These are phyloP conservation scores for Lochmaea capreae DNA, from an alignment of 2,888 invertebrate species.

Conservation along the genomic window DNA sequence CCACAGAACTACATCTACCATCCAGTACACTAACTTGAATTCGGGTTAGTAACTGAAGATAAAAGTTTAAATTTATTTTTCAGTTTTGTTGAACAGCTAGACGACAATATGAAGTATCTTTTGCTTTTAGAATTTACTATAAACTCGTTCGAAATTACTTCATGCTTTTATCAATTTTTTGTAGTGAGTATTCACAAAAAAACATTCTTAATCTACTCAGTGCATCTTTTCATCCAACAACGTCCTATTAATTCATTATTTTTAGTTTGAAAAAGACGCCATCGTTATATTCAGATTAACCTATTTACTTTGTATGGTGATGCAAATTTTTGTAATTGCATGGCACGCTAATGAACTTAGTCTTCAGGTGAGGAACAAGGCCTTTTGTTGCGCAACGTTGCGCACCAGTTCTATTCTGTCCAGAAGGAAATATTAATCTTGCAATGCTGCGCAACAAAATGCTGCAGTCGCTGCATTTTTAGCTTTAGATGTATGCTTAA, in stretches of 20 bases:
- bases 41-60: too few species aligned
- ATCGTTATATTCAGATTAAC: slow-evolving; percentile 26
- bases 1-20: too few species aligned
- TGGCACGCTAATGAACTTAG: slow-evolving; percentile 34
- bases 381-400: too few species aligned
- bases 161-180: slow-evolving; percentile 23
- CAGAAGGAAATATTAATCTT: too few species aligned
- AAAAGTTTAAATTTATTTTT: background rate
- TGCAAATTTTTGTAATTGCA: slow-evolving; percentile 30
- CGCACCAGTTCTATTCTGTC: too few species aligned
- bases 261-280: slow-evolving; percentile 22
- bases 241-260: background rate
- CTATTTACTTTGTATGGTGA: slow-evolving; percentile 21
- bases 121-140: slow-evolving; percentile 32
- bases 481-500: too few species aligned
- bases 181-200: slow-evolving; percentile 17
- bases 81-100: slow-evolving; percentile 28
- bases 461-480: too few species aligned
- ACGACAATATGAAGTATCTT: slow-evolving; percentile 28
- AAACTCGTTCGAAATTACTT: slow-evolving; percentile 30
- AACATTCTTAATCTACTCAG: too few species aligned
- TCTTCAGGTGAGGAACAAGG: slow-evolving; percentile 16
- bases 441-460: too few species aligned
- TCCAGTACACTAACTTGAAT: too few species aligned
- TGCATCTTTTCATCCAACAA: background rate